phyloP scores from a whole-genome alignment of 92 coral and sea anemone species.

The Isaurus tuberculatus region DNA sequence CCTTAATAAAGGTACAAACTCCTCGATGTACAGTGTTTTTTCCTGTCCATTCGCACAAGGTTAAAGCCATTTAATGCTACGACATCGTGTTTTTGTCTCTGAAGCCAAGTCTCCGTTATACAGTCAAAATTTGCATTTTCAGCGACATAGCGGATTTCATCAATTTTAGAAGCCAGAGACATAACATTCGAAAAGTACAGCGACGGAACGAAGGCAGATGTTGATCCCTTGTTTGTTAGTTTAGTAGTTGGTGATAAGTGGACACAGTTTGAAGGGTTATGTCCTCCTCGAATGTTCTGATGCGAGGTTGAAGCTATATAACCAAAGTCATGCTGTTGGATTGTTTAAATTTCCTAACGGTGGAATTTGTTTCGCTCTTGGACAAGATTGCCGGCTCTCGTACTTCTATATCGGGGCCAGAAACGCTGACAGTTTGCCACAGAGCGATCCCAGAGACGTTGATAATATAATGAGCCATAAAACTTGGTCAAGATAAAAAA shows the following conservation, averaged over 20 bases:
- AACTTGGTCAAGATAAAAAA: too few species aligned
- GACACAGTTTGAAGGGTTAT: neutral
- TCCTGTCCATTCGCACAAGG: slow-evolving; percentile 15
- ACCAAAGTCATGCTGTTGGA: too few species aligned
- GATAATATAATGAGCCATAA: too few species aligned
- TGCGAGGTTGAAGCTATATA: too few species aligned
- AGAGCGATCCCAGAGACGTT: too few species aligned
- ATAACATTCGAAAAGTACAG: slow-evolving; percentile 36
- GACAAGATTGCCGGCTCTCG: neutral
- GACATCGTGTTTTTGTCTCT: neutral
- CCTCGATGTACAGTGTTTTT: slow-evolving; percentile 37
- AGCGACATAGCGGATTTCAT: slow-evolving; percentile 19
- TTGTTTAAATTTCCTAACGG: too few species aligned
- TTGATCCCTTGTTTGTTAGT: neutral
- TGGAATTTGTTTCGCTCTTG: neutral
- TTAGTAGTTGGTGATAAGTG: neutral
- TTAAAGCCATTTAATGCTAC: slow-evolving; percentile 17
- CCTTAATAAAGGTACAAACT: slow-evolving; percentile 50
- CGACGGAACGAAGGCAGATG: slow-evolving; percentile 11
- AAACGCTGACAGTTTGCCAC: too few species aligned
- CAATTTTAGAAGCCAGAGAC: slow-evolving; percentile 47
- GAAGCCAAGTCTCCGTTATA: slow-evolving; percentile 37
- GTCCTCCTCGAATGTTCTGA: too few species aligned
- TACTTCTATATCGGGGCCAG: slow-evolving; percentile 48
- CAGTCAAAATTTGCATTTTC: slow-evolving; percentile 36